Base-by-base conservation (phyloP, 2,888 invertebrate genomes). In the Helicoverpa assulta region DNA sequence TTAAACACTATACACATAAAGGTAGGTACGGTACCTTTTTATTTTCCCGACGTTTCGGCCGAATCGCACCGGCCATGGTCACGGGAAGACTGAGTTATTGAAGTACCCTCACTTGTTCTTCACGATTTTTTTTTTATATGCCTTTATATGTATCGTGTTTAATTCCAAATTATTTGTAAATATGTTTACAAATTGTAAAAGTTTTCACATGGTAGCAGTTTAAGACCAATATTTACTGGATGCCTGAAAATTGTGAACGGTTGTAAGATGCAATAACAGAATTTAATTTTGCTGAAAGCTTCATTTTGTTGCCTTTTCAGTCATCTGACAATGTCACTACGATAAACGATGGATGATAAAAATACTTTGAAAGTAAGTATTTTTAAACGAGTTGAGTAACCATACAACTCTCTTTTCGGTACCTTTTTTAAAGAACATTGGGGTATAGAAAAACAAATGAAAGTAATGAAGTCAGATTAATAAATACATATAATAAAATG, bases 221-320 rank as follows among this genome's bases (percentile, higher is more conserved):
- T 12, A 37, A 3, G 5, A 70, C 68, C 56, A 51, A 54, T n/a
- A 54, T 73, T 58, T 68, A 58, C 54, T 18, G 62, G 61, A 58
- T 50, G 10, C 19, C n/a, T 33, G 21, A 51, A 62, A 16, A 19
- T 29, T 47, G 57, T 54, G 55, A n/a, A 12, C 16, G 40, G 47
- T 58, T 10, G 18, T 18, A 43, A 33, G 70, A 76, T 60, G 55
- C 58, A 62, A 47, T 60, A 73, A 50, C 40, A 63, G 47, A 37
- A 73, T 70, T 63, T 69, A 63, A 76, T 74, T 64, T 69, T 10
- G 43, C 16, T 74, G 63, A 74, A 70, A 74, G 76, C 59, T 70
- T 60, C 51, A 50, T 40, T 50, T 67, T 43, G 52, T 59, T 21
- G 47, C 53, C 3, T 57, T 40, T 43, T 47, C 26, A 10, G 26